Evolutionary conservation across 2,888 invertebrate genomes (phyloP).

Genomic region (Spisula solida): DNA sequence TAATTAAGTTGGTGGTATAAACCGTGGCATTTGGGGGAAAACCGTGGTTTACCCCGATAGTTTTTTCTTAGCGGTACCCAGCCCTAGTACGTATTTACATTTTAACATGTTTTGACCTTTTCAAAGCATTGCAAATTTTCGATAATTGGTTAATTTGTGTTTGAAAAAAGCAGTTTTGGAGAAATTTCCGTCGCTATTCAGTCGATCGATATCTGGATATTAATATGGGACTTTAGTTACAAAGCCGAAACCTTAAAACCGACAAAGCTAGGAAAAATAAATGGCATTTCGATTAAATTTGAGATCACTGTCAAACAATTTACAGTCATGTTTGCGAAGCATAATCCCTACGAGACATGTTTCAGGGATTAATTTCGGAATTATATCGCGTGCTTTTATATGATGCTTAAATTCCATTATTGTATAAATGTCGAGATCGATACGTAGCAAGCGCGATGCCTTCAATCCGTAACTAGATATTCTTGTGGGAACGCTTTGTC

Average conservation of each 20-base stretch:
- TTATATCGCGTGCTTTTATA: conserved; percentile 10
- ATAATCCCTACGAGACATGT: not conserved
- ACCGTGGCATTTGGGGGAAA: too few relatives aligned
- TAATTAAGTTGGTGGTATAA: too few relatives aligned
- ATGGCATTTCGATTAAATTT: conserved; percentile 25
- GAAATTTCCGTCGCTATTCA: not conserved
- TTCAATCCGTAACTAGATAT: not conserved
- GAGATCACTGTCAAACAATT: conserved; percentile 23
- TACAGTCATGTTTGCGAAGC: not conserved
- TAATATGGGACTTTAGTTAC: conserved; percentile 17
- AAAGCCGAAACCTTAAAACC: not conserved
- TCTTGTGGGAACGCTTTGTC: not conserved
- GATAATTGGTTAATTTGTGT: not conserved
- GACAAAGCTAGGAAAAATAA: conserved; percentile 6
- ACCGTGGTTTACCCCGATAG: too few relatives aligned
- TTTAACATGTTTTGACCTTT: not conserved
- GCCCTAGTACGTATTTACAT: not conserved
- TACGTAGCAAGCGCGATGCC: not conserved
- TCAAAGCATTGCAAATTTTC: not conserved
- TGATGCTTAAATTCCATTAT: conserved; percentile 23
- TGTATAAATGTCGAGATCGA: conserved; percentile 3
- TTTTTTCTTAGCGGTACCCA: too few relatives aligned
- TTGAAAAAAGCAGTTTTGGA: not conserved
- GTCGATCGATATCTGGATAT: not conserved
- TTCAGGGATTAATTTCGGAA: not conserved